Evolutionary conservation across 2,888 invertebrate genomes (phyloP).

Genomic region (Byasa hedistus): DNA sequence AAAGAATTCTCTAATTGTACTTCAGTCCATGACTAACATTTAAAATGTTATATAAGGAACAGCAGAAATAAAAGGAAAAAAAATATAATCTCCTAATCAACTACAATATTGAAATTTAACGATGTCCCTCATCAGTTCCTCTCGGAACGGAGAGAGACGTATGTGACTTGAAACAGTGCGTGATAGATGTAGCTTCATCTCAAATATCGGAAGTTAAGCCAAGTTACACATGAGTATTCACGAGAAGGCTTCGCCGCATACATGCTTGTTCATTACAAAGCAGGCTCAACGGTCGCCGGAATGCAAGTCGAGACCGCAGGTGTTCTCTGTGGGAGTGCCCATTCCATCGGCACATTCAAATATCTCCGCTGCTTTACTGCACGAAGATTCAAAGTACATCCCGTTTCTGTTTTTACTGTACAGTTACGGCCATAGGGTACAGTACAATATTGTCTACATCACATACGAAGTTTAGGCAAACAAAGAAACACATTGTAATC

Average conservation of each 20-base stretch:
- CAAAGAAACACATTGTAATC: not conserved
- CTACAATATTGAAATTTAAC: too few species aligned
- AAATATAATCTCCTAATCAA: too few species aligned
- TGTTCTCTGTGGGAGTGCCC: slow-evolving; percentile 25
- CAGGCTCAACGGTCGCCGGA: slow-evolving; percentile 14
- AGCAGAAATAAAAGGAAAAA: too few species aligned
- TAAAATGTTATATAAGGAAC: too few species aligned
- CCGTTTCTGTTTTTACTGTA: slow-evolving; percentile 17
- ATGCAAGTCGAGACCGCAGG: slow-evolving; percentile 26
- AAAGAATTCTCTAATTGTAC: too few species aligned
- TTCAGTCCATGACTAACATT: too few species aligned
- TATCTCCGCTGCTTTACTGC: slow-evolving; percentile 20
- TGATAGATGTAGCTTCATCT: not conserved
- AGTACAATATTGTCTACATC: slow-evolving; percentile 8
- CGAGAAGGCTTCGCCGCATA: not conserved
- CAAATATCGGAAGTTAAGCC: slow-evolving; percentile 4
- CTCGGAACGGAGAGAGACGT: too few species aligned
- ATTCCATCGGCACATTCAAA: slow-evolving; percentile 27
- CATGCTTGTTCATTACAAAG: slow-evolving; percentile 27
- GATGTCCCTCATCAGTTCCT: too few species aligned
- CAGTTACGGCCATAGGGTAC: slow-evolving; percentile 12
- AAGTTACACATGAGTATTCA: not conserved
- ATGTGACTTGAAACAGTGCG: too few species aligned
- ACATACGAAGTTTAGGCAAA: slow-evolving; percentile 4
- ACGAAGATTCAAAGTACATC: slow-evolving; percentile 21